Percentiles rank a stretch among this genome's conserved stretches.
These are phyloP conservation scores for Nemotelus nigrinus DNA, from an alignment of 2,888 invertebrate species.

Conservation along the genomic window DNA sequence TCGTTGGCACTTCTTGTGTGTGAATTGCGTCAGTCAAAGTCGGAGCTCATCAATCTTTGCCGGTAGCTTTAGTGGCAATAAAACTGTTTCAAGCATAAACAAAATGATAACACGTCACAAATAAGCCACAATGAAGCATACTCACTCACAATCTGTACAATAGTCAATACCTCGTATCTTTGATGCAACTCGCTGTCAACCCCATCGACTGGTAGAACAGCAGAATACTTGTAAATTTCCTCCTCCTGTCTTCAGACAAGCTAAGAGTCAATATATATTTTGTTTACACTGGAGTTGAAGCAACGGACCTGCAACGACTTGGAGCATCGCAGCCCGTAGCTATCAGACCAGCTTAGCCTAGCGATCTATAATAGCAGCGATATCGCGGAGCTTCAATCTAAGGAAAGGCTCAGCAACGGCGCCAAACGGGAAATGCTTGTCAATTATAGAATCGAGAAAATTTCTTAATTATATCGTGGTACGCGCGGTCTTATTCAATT, in stretches of 20 bases:
- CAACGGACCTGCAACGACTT: too few species aligned
- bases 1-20: background rate
- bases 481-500: constrained; percentile 37
- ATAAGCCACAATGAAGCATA: background rate
- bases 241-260: too few species aligned
- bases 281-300: too few species aligned
- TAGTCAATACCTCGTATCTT: too few species aligned
- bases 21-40: background rate
- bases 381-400: background rate
- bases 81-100: constrained; percentile 46
- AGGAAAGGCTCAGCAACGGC: constrained; percentile 37
- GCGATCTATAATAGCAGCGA: too few species aligned
- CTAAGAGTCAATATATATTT: too few species aligned
- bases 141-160: too few species aligned
- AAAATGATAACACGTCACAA: constrained; percentile 41
- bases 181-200: too few species aligned
- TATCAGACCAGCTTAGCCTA: too few species aligned
- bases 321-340: too few species aligned
- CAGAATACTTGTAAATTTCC: too few species aligned
- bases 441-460: constrained; percentile 46
- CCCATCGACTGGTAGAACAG: too few species aligned
- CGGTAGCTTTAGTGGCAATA: constrained; percentile 29
- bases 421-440: constrained; percentile 47
- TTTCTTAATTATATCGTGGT: constrained; percentile 38
- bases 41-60: constrained; percentile 32